Conservation (phyloP, 2,113 vertebrate genomes). For the Anolis sagrei region DNA sequence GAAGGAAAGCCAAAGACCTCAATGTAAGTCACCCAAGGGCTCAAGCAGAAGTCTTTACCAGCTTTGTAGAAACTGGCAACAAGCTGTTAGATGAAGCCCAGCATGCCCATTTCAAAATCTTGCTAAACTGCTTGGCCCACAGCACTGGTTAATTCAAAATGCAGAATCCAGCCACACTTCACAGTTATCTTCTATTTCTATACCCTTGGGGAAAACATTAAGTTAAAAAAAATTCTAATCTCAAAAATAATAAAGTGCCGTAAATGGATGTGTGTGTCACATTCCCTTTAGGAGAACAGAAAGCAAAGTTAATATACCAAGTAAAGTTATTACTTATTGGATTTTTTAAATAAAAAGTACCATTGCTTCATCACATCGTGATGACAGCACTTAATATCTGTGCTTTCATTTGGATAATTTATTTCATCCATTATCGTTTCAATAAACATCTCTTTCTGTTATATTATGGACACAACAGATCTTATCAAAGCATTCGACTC, state of each 20-base stretch:
- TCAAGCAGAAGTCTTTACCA: too few species aligned
- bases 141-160: neutral
- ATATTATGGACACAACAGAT: too few species aligned
- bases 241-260: neutral
- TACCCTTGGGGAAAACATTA: neutral
- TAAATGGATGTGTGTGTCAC: neutral
- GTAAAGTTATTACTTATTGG: neutral
- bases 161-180: neutral
- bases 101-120: neutral
- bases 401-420: neutral
- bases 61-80: too few species aligned
- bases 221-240: conserved; percentile 7
- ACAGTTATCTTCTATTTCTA: neutral
- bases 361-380: neutral
- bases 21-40: too few species aligned
- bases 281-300: neutral
- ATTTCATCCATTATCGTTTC: neutral
- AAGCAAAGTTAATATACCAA: conserved; percentile 7
- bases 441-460: neutral
- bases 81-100: too few species aligned
- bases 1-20: too few species aligned
- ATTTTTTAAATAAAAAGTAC: neutral
- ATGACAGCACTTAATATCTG: neutral
- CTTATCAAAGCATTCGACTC: neutral
- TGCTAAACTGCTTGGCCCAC: neutral